Percentiles rank a stretch among this genome's conserved stretches.
Conservation (phyloP, 2,888 invertebrate species). For the Dastarcus helophoroides region DNA sequence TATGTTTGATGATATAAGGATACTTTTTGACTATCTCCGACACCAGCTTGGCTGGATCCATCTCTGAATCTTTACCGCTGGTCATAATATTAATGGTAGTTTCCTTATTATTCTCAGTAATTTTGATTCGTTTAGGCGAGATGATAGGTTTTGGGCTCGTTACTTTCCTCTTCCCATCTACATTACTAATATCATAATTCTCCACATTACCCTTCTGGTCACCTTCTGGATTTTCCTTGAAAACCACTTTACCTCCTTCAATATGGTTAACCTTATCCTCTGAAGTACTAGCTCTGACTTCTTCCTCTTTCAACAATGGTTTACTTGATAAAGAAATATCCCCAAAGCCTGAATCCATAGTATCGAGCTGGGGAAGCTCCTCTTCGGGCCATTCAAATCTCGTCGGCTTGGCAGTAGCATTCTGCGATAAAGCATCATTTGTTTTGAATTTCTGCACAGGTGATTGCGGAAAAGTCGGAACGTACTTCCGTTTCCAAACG, state of each 20-base stretch:
- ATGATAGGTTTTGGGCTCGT: neutral
- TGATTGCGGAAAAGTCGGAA: slow-evolving; percentile 18
- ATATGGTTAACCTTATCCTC: too few relatives aligned
- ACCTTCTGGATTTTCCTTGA: slow-evolving; percentile 2
- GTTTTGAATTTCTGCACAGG: slow-evolving; percentile 14
- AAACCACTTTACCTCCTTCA: neutral
- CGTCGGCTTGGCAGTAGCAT: slow-evolving; percentile 45
- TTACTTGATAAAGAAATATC: slow-evolving; percentile 61
- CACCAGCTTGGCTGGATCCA: slow-evolving; percentile 71
- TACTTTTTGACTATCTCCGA: slow-evolving; percentile 79
- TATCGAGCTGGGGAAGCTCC: slow-evolving; percentile 45
- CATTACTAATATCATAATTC: slow-evolving; percentile 2
- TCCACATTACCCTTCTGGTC: slow-evolving; percentile 5
- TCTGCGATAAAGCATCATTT: slow-evolving; percentile 17
- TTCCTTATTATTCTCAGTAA: slow-evolving; percentile 43
- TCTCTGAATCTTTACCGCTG: slow-evolving; percentile 14
- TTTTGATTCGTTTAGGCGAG: slow-evolving; percentile 44
- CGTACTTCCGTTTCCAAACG: slow-evolving; percentile 45
- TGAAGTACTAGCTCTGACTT: slow-evolving; percentile 5
- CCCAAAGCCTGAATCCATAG: slow-evolving; percentile 52
- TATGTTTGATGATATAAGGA: slow-evolving; percentile 76
- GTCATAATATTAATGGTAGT: slow-evolving; percentile 27
- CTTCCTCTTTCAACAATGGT: slow-evolving; percentile 38
- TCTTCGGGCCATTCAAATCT: slow-evolving; percentile 64
- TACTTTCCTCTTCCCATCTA: slow-evolving; percentile 1